These are phyloP conservation scores for Campoplex nolae DNA, from an alignment of 2,888 invertebrate genomes.

Conservation along the genomic window DNA sequence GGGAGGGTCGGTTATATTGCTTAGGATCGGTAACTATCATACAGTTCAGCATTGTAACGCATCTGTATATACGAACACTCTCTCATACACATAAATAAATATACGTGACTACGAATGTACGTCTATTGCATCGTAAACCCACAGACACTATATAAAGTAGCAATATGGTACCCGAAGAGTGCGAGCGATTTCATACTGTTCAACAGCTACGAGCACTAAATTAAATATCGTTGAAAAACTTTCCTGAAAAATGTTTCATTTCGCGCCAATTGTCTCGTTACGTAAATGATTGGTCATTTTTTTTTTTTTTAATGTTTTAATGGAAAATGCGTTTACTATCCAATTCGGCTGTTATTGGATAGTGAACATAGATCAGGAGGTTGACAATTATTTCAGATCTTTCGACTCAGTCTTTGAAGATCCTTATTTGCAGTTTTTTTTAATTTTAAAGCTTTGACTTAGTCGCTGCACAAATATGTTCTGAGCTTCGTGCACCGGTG, in stretches of 20 bases:
- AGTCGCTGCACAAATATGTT: too few relatives aligned
- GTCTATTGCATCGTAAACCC: constrained; percentile 46
- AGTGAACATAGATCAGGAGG: background rate
- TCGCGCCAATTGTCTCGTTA: background rate
- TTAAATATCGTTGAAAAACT: background rate
- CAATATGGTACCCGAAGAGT: constrained; percentile 13
- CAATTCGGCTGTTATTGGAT: background rate
- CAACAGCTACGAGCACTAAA: background rate
- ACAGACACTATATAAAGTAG: constrained; percentile 10
- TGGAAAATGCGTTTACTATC: too few relatives aligned
- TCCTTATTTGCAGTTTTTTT: background rate
- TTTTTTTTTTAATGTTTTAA: too few relatives aligned
- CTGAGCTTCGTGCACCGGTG: too few relatives aligned
- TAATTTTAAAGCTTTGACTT: background rate
- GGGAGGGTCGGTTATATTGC: constrained; percentile 29
- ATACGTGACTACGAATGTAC: constrained; percentile 40
- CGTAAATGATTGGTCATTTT: background rate
- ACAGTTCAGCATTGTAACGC: background rate
- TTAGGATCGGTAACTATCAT: constrained; percentile 57
- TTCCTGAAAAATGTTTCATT: background rate
- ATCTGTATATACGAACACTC: background rate
- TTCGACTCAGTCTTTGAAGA: background rate
- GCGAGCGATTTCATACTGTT: constrained; percentile 1
- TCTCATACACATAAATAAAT: constrained; percentile 12
- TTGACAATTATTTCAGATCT: background rate